A percentile compares a stretch with the other conserved stretches of the same genome.
Conservation (phyloP, 1,140 invertebrate genomes). For the Helicoverpa zea region DNA sequence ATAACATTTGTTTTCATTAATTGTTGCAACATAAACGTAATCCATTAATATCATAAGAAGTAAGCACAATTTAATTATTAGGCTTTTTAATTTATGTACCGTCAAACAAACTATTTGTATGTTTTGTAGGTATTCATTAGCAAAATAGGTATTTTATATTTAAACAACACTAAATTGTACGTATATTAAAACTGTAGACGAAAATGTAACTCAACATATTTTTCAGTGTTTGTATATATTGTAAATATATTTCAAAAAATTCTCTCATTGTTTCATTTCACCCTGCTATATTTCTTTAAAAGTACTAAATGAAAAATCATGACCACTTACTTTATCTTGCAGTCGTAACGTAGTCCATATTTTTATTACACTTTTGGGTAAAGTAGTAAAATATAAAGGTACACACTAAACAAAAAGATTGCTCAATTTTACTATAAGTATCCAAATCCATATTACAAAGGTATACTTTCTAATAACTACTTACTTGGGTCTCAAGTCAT, state of each 20-base stretch:
- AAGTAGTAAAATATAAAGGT: no score
- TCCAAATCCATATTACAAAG: no score
- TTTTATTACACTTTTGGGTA: no score
- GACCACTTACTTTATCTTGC: not conserved
- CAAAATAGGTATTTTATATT: slow-evolving; percentile 17
- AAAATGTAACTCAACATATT: slow-evolving; percentile 34
- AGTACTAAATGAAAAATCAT: not conserved
- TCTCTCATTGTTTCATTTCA: slow-evolving; percentile 21
- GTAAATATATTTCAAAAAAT: slow-evolving; percentile 50
- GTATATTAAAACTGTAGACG: slow-evolving; percentile 30
- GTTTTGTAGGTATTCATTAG: slow-evolving; percentile 28
- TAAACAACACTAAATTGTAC: slow-evolving; percentile 2
- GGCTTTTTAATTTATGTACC: not conserved
- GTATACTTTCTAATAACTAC: no score
- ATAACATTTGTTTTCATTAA: no score
- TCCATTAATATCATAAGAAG: not conserved
- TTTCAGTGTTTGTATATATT: slow-evolving; percentile 51
- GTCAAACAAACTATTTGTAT: not conserved
- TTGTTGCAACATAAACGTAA: not conserved
- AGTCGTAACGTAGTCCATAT: no score
- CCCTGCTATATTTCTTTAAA: not conserved
- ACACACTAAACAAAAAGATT: no score
- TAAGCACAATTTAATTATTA: not conserved
- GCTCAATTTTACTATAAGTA: no score
- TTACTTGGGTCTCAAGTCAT: no score